Conservation (phyloP, 1,140 invertebrate genomes). For the Leptinotarsa texana region DNA sequence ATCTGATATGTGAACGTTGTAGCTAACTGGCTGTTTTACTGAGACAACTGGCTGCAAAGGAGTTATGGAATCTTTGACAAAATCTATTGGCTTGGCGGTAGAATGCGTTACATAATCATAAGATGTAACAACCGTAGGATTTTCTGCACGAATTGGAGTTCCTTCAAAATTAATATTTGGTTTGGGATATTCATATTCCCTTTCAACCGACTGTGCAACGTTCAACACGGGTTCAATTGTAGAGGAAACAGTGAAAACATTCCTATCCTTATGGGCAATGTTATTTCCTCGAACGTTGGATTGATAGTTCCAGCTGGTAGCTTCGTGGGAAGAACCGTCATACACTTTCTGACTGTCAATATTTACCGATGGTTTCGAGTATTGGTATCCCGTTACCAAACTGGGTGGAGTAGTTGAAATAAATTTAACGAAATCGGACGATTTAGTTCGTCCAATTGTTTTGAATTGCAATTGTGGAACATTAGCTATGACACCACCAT, state of each 20-base stretch:
- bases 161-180: conserved; percentile 56
- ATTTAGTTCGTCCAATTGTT: conserved; percentile 35
- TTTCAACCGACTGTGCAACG: conserved; percentile 33
- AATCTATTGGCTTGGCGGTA: neutral
- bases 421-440: conserved; percentile 31
- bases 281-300: neutral
- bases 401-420: conserved; percentile 26
- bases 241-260: neutral
- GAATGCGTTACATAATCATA: neutral
- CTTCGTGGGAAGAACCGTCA: neutral
- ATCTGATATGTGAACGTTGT: conserved; percentile 9
- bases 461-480: conserved; percentile 50
- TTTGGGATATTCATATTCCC: conserved; percentile 56
- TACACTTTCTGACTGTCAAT: neutral
- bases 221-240: neutral
- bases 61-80: neutral
- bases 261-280: neutral
- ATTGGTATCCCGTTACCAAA: conserved; percentile 54
- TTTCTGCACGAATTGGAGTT: conserved; percentile 30
- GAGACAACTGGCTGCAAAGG: neutral
- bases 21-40: neutral
- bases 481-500: conserved; percentile 50
- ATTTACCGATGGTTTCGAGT: conserved; percentile 54
- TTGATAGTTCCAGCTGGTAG: conserved; percentile 26
- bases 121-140: neutral